Percentiles rank a stretch among this genome's conserved stretches.
These are phyloP conservation scores for Lycaena phlaeas DNA, from an alignment of 2,888 invertebrate genomes.

Conservation along the genomic window DNA sequence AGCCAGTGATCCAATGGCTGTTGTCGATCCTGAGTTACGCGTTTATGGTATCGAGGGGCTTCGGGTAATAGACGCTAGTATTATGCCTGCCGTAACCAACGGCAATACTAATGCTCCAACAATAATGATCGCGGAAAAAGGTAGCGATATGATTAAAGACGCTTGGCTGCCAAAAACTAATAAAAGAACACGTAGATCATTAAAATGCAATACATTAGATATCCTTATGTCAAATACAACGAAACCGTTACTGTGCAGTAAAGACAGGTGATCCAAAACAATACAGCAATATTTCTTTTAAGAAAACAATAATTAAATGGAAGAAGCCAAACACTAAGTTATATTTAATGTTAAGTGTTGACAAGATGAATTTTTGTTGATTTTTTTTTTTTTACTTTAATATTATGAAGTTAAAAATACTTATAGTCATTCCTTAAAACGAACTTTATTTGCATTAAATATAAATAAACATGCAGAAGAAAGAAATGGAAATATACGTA, in stretches of 20 bases:
- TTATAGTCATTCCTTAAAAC: too few relatives aligned
- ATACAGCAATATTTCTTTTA: too few relatives aligned
- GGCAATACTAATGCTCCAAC: constrained; percentile 92
- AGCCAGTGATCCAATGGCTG: constrained; percentile 81
- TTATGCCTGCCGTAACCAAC: constrained; percentile 90
- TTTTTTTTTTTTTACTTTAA: too few relatives aligned
- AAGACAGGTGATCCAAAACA: background rate
- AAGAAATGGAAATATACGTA: too few relatives aligned
- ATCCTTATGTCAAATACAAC: constrained; percentile 17
- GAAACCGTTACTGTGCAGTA: background rate
- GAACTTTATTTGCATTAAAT: too few relatives aligned
- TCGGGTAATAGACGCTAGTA: constrained; percentile 88
- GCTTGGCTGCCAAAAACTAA: constrained; percentile 70
- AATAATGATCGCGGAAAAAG: constrained; percentile 91
- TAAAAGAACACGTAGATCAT: constrained; percentile 33
- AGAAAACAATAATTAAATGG: too few relatives aligned
- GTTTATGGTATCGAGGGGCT: constrained; percentile 85
- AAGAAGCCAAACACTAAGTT: too few relatives aligned
- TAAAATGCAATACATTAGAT: constrained; percentile 33
- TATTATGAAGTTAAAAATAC: too few relatives aligned
- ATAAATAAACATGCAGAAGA: too few relatives aligned
- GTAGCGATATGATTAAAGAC: constrained; percentile 84
- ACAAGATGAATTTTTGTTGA: too few relatives aligned
- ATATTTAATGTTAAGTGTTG: too few relatives aligned
- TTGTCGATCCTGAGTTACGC: constrained; percentile 83